Percentiles rank a stretch among this genome's conserved stretches.
Conservation (phyloP, 2,888 invertebrate genomes). For the Melipona beecheii region DNA sequence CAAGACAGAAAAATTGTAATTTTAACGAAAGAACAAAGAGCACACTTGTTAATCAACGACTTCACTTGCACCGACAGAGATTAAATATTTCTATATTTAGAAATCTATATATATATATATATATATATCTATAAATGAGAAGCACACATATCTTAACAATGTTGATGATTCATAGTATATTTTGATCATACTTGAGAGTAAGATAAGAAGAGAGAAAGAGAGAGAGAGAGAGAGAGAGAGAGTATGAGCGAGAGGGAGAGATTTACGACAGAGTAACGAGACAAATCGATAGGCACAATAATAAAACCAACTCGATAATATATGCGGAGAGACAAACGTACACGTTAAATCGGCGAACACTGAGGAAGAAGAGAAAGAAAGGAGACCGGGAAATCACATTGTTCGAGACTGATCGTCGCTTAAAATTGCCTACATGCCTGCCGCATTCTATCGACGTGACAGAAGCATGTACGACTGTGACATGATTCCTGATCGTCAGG, state of each 20-base stretch:
- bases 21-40: constrained; percentile 1
- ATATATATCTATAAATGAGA: constrained; percentile 46
- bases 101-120: constrained; percentile 16
- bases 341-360: constrained; percentile 36
- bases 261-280: constrained; percentile 25
- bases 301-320: constrained; percentile 54
- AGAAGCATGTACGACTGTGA: constrained; percentile 82
- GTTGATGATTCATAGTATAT: constrained; percentile 79
- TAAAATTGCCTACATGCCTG: constrained; percentile 62
- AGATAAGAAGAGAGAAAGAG: constrained; percentile 17
- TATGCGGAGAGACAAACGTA: constrained; percentile 50
- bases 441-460: constrained; percentile 67
- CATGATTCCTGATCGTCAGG: constrained; percentile 82
- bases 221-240: not conserved
- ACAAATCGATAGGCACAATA: constrained; percentile 63
- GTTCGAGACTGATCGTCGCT: constrained; percentile 35
- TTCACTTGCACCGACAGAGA: constrained; percentile 60
- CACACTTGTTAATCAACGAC: constrained; percentile 69
- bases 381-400: constrained; percentile 23
- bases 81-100: constrained; percentile 44
- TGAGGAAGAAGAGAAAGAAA: constrained; percentile 19
- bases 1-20: constrained; percentile 21
- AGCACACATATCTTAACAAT: constrained; percentile 70
- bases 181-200: constrained; percentile 69
- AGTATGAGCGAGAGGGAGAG: constrained; percentile 16